A percentile compares a stretch with the other conserved stretches of the same genome.
phyloP scores from a whole-genome alignment of 1,140 invertebrate species.

The Andricus grossulariae region DNA sequence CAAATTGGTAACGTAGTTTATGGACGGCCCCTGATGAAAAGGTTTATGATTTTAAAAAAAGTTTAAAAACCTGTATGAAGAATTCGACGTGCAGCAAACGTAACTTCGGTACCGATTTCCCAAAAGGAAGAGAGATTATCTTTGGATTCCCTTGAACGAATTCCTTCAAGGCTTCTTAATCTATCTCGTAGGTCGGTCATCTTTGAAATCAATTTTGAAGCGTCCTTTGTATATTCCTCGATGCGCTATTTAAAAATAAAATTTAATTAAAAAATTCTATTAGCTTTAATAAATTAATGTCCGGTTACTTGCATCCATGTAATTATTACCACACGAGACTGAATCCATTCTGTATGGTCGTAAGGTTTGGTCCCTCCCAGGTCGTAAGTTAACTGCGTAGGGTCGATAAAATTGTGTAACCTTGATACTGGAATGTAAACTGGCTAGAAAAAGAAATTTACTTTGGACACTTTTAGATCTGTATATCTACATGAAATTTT shows the following conservation, averaged over 20 bases:
- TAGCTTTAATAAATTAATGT: too few species aligned
- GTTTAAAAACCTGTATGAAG: slow-evolving; percentile 61
- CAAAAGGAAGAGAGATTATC: slow-evolving; percentile 60
- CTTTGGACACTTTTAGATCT: neutral
- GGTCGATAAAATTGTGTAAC: slow-evolving; percentile 83
- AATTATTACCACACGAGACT: slow-evolving; percentile 84
- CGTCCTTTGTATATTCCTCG: slow-evolving; percentile 79
- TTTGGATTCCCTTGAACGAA: slow-evolving; percentile 57
- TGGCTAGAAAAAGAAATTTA: slow-evolving; percentile 74
- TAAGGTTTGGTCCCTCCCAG: slow-evolving; percentile 86
- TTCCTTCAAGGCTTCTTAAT: slow-evolving; percentile 62
- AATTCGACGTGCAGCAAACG: slow-evolving; percentile 54
- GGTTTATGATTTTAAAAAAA: too few species aligned
- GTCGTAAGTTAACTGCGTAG: slow-evolving; percentile 85
- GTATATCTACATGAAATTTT: too few species aligned
- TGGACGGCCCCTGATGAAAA: too few species aligned
- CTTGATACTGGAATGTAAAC: slow-evolving; percentile 80
- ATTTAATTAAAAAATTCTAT: neutral
- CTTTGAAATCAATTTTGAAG: slow-evolving; percentile 74
- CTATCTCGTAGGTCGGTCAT: slow-evolving; percentile 77
- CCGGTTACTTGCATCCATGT: too few species aligned
- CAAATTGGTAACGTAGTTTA: too few species aligned
- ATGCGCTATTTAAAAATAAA: slow-evolving; percentile 75
- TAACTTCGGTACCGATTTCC: slow-evolving; percentile 61
- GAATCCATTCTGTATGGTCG: slow-evolving; percentile 89